Conservation (phyloP, 2,113 vertebrate species). For the Vidua macroura region DNA sequence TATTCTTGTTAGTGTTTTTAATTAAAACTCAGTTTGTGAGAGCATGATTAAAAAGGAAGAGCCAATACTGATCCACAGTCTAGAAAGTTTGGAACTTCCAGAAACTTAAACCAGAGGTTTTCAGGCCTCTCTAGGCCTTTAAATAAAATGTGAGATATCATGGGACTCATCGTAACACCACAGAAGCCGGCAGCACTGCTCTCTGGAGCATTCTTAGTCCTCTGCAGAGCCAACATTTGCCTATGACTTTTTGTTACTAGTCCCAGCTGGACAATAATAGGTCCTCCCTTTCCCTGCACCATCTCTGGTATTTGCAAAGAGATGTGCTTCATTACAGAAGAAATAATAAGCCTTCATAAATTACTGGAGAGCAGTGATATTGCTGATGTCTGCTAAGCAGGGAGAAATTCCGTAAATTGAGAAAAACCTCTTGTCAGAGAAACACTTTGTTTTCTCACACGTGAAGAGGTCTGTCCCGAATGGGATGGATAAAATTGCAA, state of each 20-base stretch:
- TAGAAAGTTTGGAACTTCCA: neutral
- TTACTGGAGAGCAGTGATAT: neutral
- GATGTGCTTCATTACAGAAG: neutral
- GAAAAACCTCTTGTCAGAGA: neutral
- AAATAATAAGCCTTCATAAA: constrained; percentile 30
- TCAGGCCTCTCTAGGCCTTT: neutral
- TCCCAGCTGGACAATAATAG: neutral
- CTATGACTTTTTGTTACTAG: neutral
- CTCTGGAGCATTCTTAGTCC: neutral
- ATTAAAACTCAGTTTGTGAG: neutral
- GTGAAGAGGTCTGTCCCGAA: neutral
- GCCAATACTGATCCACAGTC: neutral
- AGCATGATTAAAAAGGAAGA: neutral
- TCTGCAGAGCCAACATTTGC: neutral
- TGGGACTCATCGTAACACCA: neutral
- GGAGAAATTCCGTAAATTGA: neutral
- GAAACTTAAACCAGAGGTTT: neutral
- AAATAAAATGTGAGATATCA: neutral
- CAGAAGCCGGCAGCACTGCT: neutral
- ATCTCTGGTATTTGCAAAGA: neutral
- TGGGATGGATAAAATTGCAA: neutral
- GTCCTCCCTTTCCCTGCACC: neutral
- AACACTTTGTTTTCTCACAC: neutral
- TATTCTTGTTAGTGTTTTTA: neutral
- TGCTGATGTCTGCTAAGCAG: neutral